Evolutionary conservation across 1,140 invertebrate genomes (phyloP).

Genomic region (Achroia grisella): DNA sequence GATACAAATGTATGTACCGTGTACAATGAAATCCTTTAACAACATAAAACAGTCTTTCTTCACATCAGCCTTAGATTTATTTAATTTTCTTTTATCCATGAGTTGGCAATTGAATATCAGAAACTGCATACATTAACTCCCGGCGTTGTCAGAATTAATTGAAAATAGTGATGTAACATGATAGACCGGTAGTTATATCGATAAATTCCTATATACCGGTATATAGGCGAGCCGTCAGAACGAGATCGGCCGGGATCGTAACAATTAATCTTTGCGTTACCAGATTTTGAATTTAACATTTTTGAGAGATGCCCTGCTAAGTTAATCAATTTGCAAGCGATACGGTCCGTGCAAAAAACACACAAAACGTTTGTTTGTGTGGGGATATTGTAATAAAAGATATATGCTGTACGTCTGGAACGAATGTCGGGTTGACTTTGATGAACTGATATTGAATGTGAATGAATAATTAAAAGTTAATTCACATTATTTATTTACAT

Average conservation of each 20-base stretch:
- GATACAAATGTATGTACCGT: too few relatives aligned
- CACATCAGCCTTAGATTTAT: too few relatives aligned
- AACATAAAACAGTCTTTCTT: too few relatives aligned
- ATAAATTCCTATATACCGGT: slow-evolving; percentile 9
- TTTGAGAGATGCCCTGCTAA: slow-evolving; percentile 21
- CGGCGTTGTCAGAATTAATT: too few relatives aligned
- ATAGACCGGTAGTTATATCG: slow-evolving; percentile 13
- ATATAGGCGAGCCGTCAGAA: slow-evolving; percentile 25
- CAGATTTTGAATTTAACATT: slow-evolving; percentile 37
- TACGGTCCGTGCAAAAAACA: slow-evolving; percentile 11
- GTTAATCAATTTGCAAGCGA: slow-evolving; percentile 54
- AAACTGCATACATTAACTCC: too few relatives aligned
- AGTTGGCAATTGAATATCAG: too few relatives aligned
- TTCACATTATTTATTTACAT: too few relatives aligned
- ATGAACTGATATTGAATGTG: not conserved
- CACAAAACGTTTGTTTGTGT: not conserved
- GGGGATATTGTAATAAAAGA: not conserved
- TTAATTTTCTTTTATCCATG: not conserved
- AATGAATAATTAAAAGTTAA: not conserved
- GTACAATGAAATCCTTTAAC: too few relatives aligned
- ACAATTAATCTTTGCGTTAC: slow-evolving; percentile 57
- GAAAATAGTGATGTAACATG: slow-evolving; percentile 4
- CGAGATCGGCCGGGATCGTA: slow-evolving; percentile 35
- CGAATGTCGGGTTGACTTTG: not conserved
- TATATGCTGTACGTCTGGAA: not conserved